Evolutionary conservation across 2,797 vertebrate genomes (phyloP).

Genomic region (Melanotaenia pygmaea): DNA sequence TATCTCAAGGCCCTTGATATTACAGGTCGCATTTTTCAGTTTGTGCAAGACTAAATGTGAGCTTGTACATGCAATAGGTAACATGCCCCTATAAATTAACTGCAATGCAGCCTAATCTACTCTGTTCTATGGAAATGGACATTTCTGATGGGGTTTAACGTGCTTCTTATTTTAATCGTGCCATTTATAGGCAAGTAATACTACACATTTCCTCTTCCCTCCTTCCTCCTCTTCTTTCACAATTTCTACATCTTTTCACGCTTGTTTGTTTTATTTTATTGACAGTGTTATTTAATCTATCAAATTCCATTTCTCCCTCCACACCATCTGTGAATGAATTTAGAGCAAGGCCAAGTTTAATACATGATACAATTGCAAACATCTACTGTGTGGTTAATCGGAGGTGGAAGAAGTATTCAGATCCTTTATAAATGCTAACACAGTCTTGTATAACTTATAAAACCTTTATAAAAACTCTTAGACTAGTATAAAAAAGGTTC

Average conservation of each 20-base stretch:
- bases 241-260: slow-evolving; percentile 21
- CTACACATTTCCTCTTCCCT: slow-evolving; percentile 16
- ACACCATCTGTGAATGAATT: slow-evolving; percentile 20
- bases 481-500: too few species aligned
- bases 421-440: neutral
- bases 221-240: neutral
- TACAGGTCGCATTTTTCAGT: slow-evolving; percentile 12
- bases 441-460: too few species aligned
- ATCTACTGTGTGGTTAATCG: neutral
- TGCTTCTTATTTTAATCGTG: slow-evolving; percentile 42
- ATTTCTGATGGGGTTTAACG: slow-evolving; percentile 41
- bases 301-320: neutral
- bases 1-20: neutral
- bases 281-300: slow-evolving; percentile 55
- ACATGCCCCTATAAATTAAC: too few species aligned
- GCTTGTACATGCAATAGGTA: neutral
- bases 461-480: too few species aligned
- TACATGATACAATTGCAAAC: neutral
- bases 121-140: slow-evolving; percentile 15
- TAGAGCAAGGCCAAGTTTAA: slow-evolving; percentile 17
- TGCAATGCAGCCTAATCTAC: neutral
- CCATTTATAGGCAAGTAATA: slow-evolving; percentile 22
- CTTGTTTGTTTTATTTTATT: slow-evolving; percentile 20
- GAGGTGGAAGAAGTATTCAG: neutral
- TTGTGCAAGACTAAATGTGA: neutral